These are phyloP conservation scores for Pachyrhynchus sulphureomaculatus DNA, from an alignment of 1,140 invertebrate species.

Conservation along the genomic window DNA sequence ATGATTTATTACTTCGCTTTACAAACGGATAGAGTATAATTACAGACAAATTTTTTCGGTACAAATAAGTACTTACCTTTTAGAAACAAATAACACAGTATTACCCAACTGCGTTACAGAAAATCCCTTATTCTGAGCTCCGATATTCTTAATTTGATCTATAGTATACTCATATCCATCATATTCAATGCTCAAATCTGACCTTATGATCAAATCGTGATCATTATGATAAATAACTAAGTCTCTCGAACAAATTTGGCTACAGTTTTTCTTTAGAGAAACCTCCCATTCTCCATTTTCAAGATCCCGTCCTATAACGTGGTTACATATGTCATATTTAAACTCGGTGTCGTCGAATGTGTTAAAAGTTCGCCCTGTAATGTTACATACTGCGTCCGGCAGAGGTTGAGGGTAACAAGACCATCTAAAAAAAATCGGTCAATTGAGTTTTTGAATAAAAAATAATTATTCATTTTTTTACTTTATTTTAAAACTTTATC, in stretches of 20 bases:
- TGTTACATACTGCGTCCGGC: slow-evolving; percentile 66
- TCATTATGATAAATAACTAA: slow-evolving; percentile 60
- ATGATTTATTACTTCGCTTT: too few species aligned
- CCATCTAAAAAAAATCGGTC: slow-evolving; percentile 55
- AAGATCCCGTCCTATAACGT: slow-evolving; percentile 71
- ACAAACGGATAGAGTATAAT: too few species aligned
- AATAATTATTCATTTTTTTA: too few species aligned
- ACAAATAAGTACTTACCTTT: too few species aligned
- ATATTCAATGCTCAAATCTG: slow-evolving; percentile 66
- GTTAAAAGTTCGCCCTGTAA: slow-evolving; percentile 71
- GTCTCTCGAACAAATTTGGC: slow-evolving; percentile 55
- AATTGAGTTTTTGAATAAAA: background rate
- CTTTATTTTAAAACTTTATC: too few species aligned
- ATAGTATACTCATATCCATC: slow-evolving; percentile 65
- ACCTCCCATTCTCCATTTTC: slow-evolving; percentile 61
- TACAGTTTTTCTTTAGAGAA: slow-evolving; percentile 67
- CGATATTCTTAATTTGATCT: slow-evolving; percentile 68
- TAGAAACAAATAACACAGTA: slow-evolving; percentile 65
- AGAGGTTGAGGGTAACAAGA: slow-evolving; percentile 62
- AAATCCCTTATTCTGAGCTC: slow-evolving; percentile 64
- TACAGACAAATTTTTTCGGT: too few species aligned
- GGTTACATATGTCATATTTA: slow-evolving; percentile 78
- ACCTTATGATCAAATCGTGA: slow-evolving; percentile 60
- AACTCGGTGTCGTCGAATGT: slow-evolving; percentile 77
- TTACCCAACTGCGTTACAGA: slow-evolving; percentile 67